phyloP scores from a whole-genome alignment of 2,113 vertebrate species.

The Melanotaenia duboulayi region DNA sequence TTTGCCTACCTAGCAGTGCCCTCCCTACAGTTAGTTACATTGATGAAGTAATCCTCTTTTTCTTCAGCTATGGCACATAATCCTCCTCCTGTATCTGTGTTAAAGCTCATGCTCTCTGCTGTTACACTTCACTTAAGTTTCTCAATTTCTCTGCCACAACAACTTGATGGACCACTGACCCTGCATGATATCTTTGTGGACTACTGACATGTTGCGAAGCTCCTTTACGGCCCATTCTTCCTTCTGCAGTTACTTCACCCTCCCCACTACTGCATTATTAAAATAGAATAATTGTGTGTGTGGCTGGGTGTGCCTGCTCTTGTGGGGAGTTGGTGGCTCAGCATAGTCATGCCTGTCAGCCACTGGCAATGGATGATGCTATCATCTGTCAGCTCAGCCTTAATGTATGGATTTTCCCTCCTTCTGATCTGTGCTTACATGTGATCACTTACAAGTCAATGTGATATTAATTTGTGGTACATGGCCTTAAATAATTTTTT shows the following conservation, averaged over 20 bases:
- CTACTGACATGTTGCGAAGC: neutral
- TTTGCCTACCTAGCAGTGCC: neutral
- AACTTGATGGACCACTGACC: conserved; percentile 7
- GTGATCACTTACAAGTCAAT: conserved; percentile 28
- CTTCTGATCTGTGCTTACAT: conserved; percentile 31
- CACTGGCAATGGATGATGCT: conserved; percentile 1
- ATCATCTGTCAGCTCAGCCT: neutral
- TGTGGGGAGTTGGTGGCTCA: neutral
- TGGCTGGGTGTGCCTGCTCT: neutral
- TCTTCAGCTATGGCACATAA: neutral
- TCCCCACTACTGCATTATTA: neutral
- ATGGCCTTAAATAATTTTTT: conserved; percentile 10
- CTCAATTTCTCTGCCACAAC: conserved; percentile 8
- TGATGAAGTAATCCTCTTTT: conserved; percentile 7
- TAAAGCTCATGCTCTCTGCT: conserved; percentile 12
- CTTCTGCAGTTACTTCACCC: neutral
- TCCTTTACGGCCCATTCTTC: neutral
- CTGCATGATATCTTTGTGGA: neutral
- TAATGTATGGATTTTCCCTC: neutral
- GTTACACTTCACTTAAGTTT: conserved; percentile 15
- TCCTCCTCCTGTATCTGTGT: conserved; percentile 6
- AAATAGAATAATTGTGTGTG: neutral
- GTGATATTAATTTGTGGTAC: conserved; percentile 32
- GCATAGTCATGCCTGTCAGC: conserved; percentile 5
- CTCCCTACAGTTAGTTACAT: neutral